Percentiles rank a stretch among this genome's conserved stretches.
These are phyloP conservation scores for Ochropleura plecta DNA, from an alignment of 2,888 invertebrate species.

Conservation along the genomic window DNA sequence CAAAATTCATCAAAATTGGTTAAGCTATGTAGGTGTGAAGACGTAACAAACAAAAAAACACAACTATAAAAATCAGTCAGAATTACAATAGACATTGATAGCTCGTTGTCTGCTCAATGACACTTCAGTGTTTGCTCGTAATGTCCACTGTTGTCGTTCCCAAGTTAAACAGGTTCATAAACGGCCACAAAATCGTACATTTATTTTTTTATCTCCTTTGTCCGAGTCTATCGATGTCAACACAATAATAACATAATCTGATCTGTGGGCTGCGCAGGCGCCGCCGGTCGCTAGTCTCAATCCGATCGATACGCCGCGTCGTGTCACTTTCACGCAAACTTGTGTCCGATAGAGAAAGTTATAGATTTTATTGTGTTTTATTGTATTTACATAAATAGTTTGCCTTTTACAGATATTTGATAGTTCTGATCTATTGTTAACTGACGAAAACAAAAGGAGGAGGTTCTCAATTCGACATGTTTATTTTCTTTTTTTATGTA, in stretches of 20 bases:
- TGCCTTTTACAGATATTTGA: conserved; percentile 19
- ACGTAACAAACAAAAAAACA: too few species aligned
- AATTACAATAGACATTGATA: neutral
- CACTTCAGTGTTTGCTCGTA: too few species aligned
- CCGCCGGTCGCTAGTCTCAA: conserved; percentile 24
- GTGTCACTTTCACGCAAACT: conserved; percentile 57
- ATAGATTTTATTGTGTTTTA: conserved; percentile 54
- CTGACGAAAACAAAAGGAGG: too few species aligned
- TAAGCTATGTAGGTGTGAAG: too few species aligned
- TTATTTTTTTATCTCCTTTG: neutral
- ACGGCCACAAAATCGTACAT: too few species aligned
- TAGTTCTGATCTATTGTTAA: conserved; percentile 4
- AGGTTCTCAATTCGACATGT: too few species aligned
- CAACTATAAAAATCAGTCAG: neutral
- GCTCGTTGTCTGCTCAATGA: neutral
- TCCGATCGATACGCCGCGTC: conserved; percentile 26
- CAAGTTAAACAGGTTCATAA: neutral
- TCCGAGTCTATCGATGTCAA: conserved; percentile 32
- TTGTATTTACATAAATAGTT: conserved; percentile 51
- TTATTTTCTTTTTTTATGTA: neutral
- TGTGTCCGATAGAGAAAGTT: conserved; percentile 53
- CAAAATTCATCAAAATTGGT: too few species aligned
- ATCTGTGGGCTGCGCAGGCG: conserved; percentile 20
- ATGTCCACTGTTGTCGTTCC: neutral
- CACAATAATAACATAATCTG: conserved; percentile 28